phyloP scores from a whole-genome alignment of 30 jellyfish, hydroid and myxozoan species.

The Aurelia coerulea region DNA sequence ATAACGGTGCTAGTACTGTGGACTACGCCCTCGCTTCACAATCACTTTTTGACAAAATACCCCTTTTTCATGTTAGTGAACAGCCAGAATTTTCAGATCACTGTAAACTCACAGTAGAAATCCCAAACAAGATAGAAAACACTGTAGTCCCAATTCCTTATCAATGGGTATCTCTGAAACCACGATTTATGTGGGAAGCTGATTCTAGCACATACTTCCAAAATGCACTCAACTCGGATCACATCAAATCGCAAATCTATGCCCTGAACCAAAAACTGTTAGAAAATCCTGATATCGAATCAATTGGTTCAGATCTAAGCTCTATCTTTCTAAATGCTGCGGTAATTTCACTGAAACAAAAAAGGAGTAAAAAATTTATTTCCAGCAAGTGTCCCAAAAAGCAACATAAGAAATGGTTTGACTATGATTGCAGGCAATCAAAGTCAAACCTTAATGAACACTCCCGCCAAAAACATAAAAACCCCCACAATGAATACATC shows the following conservation, averaged over 20 bases:
- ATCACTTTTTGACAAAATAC: not conserved
- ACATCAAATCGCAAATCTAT: too few relatives aligned
- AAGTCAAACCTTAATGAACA: too few relatives aligned
- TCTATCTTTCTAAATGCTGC: too few relatives aligned
- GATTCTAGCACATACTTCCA: not conserved
- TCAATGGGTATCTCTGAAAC: not conserved
- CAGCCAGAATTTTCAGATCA: not conserved
- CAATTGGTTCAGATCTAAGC: too few relatives aligned
- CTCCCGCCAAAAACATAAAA: not conserved
- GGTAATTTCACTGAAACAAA: too few relatives aligned
- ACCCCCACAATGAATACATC: not conserved
- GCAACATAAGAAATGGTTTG: too few relatives aligned
- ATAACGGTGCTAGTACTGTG: not conserved
- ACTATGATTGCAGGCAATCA: too few relatives aligned
- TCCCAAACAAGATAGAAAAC: not conserved
- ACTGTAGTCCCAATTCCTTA: not conserved
- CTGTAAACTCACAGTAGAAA: not conserved
- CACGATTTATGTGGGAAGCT: not conserved
- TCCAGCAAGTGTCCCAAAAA: too few relatives aligned
- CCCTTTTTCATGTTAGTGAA: not conserved
- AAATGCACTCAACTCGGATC: not conserved
- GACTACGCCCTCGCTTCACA: not conserved
- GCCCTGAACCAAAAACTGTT: not conserved
- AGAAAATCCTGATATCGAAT: too few relatives aligned
- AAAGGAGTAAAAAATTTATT: too few relatives aligned